Conservation (phyloP, 2,113 vertebrate genomes). For the Phaetusa simplex region DNA sequence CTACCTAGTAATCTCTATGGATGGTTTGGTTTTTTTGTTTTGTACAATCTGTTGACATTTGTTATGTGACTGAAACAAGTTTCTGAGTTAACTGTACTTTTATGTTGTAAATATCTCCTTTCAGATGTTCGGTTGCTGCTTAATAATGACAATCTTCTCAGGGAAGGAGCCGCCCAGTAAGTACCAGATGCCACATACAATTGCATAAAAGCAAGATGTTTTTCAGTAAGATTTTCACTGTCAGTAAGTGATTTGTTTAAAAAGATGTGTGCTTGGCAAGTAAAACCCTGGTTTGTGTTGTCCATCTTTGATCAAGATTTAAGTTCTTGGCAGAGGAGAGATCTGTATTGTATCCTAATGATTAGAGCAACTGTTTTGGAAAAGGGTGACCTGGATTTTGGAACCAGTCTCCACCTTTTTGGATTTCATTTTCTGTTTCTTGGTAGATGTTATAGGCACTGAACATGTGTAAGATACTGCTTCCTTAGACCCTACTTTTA, state of each 20-base stretch:
- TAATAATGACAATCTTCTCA: conserved; percentile 97
- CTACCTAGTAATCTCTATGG: not conserved
- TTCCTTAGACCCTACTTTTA: not conserved
- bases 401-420: not conserved
- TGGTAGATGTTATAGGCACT: not conserved
- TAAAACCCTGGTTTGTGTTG: not conserved
- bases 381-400: not conserved
- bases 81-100: not conserved
- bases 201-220: not conserved
- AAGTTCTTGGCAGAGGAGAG: not conserved
- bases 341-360: not conserved
- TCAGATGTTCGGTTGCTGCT: conserved; percentile 95
- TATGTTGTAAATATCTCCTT: conserved; percentile 28
- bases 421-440: not conserved
- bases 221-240: not conserved
- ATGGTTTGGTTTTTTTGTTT: not conserved
- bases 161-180: conserved; percentile 96
- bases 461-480: not conserved
- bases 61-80: conserved; percentile 6
- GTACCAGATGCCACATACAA: conserved; percentile 60
- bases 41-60: not conserved
- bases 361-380: not conserved
- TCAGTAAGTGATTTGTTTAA: not conserved
- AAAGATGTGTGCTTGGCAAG: not conserved
- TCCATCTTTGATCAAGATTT: not conserved